phyloP scores from a whole-genome alignment of 2,113 vertebrate genomes.

The Fregata magnificens region DNA sequence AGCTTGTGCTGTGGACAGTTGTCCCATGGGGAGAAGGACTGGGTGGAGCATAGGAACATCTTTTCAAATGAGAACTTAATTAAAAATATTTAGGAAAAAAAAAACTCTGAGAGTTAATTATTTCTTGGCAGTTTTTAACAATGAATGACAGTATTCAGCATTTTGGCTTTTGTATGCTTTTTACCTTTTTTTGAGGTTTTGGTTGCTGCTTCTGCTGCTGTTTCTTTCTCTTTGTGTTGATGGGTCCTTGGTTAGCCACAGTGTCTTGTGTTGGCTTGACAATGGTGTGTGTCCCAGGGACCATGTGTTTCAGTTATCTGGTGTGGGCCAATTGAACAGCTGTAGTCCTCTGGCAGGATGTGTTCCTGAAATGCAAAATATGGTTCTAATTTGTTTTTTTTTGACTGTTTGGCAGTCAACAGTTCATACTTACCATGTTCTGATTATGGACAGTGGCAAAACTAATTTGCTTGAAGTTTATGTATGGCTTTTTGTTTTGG shows the following conservation, averaged over 20 bases:
- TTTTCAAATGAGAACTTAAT: background rate
- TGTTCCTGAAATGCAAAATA: conserved; percentile 3
- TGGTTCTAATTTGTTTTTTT: background rate
- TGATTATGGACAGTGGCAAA: background rate
- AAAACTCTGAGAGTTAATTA: background rate
- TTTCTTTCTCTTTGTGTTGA: background rate
- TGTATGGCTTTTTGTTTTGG: background rate
- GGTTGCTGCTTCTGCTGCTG: background rate
- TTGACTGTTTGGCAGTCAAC: background rate
- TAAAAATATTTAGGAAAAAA: background rate
- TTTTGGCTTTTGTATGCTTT: background rate
- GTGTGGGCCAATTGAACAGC: conserved; percentile 12
- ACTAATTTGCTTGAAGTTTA: background rate
- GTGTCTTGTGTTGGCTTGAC: background rate
- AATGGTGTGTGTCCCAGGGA: background rate
- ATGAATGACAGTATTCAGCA: background rate
- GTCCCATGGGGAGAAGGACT: background rate
- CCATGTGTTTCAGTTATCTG: background rate
- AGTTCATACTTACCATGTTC: background rate
- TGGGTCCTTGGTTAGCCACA: background rate
- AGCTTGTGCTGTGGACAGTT: background rate
- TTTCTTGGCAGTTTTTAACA: background rate
- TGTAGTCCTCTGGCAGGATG: conserved; percentile 20
- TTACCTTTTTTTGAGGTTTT: background rate
- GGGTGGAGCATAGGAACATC: background rate